phyloP scores from a whole-genome alignment of 2,888 invertebrate species.

The Lysandra coridon region DNA sequence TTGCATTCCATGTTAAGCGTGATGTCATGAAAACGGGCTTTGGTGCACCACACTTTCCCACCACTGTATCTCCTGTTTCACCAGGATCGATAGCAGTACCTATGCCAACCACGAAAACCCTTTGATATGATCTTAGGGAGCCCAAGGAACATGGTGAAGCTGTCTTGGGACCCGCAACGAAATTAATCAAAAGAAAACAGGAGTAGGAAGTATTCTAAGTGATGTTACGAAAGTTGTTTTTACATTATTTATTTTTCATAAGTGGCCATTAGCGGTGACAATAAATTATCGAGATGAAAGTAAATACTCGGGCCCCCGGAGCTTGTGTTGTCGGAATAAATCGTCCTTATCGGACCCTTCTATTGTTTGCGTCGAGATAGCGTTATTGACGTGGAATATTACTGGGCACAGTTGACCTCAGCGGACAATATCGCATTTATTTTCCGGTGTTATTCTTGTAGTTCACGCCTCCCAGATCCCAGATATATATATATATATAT shows the following conservation, averaged over 20 bases:
- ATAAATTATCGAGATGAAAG: conserved; percentile 36
- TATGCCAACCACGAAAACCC: too few species aligned
- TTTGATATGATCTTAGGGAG: too few species aligned
- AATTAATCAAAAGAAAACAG: too few species aligned
- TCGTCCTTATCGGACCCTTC: conserved; percentile 57
- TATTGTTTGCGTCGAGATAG: conserved; percentile 73
- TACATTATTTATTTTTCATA: neutral
- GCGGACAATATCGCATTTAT: neutral
- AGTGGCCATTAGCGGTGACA: neutral
- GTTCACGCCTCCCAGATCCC: neutral
- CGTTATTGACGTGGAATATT: conserved; percentile 75
- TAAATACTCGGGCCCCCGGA: conserved; percentile 50
- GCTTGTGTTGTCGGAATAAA: conserved; percentile 54
- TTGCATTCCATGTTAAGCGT: too few species aligned
- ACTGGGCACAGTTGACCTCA: conserved; percentile 46
- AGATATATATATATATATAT: neutral
- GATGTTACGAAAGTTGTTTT: neutral
- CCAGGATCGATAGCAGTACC: too few species aligned
- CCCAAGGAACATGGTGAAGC: too few species aligned
- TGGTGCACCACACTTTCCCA: too few species aligned
- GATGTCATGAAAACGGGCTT: too few species aligned
- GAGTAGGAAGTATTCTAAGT: too few species aligned
- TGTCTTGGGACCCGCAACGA: too few species aligned
- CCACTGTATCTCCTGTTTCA: too few species aligned
- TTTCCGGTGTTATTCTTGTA: conserved; percentile 1